phyloP scores from a whole-genome alignment of 1,140 invertebrate species.

The Aphis gossypii region DNA sequence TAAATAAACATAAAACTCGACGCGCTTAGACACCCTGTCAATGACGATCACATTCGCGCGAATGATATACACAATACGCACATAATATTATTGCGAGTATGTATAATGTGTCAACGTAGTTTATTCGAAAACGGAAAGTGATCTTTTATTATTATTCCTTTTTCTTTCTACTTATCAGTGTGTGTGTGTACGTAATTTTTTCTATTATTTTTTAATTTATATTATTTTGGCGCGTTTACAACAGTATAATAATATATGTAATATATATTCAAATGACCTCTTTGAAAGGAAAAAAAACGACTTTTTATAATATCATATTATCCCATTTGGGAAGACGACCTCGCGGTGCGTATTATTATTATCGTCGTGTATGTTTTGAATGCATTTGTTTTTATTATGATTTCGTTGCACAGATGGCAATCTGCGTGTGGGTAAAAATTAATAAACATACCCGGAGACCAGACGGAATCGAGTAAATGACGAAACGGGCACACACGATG shows the following conservation, averaged over 20 bases:
- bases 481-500: slow-evolving; percentile 3
- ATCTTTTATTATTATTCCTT: not conserved
- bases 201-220: not conserved
- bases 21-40: not conserved
- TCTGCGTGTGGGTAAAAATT: slow-evolving; percentile 33
- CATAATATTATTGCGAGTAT: not conserved
- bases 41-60: not conserved
- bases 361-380: not conserved
- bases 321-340: not conserved
- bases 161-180: not conserved
- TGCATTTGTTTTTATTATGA: slow-evolving; percentile 29
- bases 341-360: not conserved
- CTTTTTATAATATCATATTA: not conserved
- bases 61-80: not conserved
- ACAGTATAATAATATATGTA: not conserved
- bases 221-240: not conserved
- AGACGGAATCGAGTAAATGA: not conserved
- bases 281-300: not conserved
- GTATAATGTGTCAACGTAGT: not conserved
- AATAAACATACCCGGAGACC: slow-evolving; percentile 8
- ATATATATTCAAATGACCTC: not conserved
- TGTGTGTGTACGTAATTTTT: not conserved
- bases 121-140: slow-evolving; percentile 10
- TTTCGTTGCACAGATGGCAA: slow-evolving; percentile 32
- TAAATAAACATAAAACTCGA: not conserved